Conservation (phyloP, 2,113 vertebrate genomes). For the Heloderma charlesbogerti region DNA sequence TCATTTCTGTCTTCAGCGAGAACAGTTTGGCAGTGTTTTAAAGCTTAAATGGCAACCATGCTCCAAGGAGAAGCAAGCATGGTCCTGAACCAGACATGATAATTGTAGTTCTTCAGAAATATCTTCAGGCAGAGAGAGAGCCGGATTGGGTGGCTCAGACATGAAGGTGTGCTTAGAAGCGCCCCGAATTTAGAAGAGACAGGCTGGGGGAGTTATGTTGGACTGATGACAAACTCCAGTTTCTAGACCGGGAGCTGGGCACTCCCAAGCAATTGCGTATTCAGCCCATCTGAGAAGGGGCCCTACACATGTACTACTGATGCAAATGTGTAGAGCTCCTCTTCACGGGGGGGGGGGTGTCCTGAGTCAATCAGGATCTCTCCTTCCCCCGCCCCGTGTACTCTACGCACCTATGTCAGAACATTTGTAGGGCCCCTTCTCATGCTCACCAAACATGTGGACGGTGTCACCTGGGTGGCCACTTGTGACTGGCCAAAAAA, state of each 20-base stretch:
- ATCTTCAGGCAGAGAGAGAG: not conserved
- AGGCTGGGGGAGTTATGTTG: not conserved
- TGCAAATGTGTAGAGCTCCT: too few species aligned
- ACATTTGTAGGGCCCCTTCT: not conserved
- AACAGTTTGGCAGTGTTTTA: not conserved
- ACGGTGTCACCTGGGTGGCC: too few species aligned
- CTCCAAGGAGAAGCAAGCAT: not conserved
- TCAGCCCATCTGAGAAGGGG: too few species aligned
- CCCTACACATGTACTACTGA: too few species aligned
- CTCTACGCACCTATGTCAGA: not conserved
- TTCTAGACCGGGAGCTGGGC: too few species aligned
- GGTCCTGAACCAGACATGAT: conserved; percentile 13
- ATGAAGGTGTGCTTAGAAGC: not conserved
- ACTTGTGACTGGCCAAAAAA: too few species aligned
- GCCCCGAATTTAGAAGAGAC: not conserved
- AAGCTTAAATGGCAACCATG: not conserved
- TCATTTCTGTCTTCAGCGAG: not conserved
- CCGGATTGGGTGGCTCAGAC: not conserved
- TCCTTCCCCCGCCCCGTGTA: too few species aligned
- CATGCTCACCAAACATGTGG: not conserved
- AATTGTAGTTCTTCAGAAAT: not conserved
- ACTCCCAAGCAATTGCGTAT: too few species aligned
- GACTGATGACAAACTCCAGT: not conserved
- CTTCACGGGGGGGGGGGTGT: too few species aligned
- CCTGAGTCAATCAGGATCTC: not conserved